These are phyloP conservation scores for Taenioides sp. DNA, from an alignment of 2,797 vertebrate genomes.

Conservation along the genomic window DNA sequence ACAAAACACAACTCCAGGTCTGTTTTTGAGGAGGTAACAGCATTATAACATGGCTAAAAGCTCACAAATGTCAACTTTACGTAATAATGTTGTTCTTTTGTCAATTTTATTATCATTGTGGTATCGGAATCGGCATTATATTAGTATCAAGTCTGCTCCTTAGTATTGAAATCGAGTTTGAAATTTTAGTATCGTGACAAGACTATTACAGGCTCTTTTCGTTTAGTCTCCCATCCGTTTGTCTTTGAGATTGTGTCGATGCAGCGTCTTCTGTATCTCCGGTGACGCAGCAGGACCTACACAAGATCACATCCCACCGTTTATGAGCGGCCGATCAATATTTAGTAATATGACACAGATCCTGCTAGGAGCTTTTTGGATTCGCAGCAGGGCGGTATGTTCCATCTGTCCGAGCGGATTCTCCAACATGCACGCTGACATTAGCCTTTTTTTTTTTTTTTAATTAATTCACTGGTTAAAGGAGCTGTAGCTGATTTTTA, in stretches of 20 bases:
- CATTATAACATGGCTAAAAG: too few species aligned
- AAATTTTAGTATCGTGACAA: too few species aligned
- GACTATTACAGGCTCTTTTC: background rate
- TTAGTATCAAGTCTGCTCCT: too few species aligned
- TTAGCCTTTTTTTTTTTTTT: background rate
- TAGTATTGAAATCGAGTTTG: too few species aligned
- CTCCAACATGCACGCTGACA: background rate
- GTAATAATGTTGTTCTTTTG: too few species aligned
- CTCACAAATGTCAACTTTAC: too few species aligned
- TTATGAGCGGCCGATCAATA: conserved; percentile 11
- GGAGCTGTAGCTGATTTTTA: too few species aligned
- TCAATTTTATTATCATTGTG: too few species aligned
- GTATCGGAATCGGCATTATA: too few species aligned
- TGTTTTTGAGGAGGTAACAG: too few species aligned
- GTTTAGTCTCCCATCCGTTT: background rate
- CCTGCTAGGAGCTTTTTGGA: background rate
- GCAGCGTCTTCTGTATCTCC: background rate
- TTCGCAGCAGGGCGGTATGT: background rate
- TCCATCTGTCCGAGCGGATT: background rate
- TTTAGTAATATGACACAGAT: conserved; percentile 13
- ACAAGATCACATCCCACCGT: conserved; percentile 1
- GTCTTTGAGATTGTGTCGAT: conserved; percentile 3
- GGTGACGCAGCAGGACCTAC: conserved; percentile 6
- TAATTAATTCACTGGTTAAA: too few species aligned
- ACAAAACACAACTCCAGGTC: too few species aligned